phyloP scores from a whole-genome alignment of 1,140 invertebrate genomes.

The Tetramorium alpestre region DNA sequence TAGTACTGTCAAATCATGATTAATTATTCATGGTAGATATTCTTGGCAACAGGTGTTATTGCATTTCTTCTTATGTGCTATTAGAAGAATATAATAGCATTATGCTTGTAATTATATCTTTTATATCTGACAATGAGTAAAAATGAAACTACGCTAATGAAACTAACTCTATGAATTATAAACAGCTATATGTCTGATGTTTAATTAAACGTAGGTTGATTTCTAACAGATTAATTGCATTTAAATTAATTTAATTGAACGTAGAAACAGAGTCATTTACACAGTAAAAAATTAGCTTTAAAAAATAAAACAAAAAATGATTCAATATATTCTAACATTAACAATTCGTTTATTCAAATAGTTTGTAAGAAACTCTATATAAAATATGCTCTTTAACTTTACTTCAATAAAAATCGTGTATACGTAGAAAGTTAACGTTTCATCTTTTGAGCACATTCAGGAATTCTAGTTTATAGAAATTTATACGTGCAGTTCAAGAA shows the following conservation, averaged over 20 bases:
- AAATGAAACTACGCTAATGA: background rate
- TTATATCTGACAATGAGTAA: too few species aligned
- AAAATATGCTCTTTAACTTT: background rate
- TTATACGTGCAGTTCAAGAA: slow-evolving; percentile 40
- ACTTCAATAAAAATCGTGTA: background rate
- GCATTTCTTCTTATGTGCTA: background rate
- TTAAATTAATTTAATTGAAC: background rate
- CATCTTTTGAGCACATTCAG: slow-evolving; percentile 28
- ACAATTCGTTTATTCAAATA: background rate
- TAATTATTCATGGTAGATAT: slow-evolving; percentile 23
- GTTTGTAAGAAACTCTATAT: background rate
- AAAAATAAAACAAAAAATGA: background rate
- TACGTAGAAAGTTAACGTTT: slow-evolving; percentile 20
- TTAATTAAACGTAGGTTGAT: background rate
- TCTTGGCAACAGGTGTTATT: slow-evolving; percentile 41
- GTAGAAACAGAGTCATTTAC: background rate
- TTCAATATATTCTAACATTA: background rate
- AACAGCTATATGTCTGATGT: background rate
- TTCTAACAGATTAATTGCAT: background rate
- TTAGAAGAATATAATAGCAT: background rate
- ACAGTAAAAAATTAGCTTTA: background rate
- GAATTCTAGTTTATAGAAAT: slow-evolving; percentile 36
- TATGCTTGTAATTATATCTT: background rate
- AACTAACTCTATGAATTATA: background rate
- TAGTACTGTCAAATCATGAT: slow-evolving; percentile 5